Evolutionary conservation across 37 sponge, comb jelly and placozoan genomes (phyloP).

Genomic region (Mnemiopsis leidyi): DNA sequence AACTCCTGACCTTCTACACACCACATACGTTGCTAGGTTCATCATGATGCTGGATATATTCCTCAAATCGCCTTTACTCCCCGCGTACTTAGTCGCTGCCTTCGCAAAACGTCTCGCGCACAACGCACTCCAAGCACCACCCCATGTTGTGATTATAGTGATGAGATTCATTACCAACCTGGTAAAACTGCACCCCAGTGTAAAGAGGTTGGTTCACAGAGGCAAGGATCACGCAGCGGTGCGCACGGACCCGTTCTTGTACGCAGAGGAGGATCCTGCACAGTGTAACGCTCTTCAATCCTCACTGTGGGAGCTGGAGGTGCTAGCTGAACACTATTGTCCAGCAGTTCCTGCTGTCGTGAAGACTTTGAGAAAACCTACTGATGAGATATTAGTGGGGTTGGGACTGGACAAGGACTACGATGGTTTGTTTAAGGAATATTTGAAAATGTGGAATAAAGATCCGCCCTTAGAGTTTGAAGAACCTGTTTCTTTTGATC

Average conservation of each 20-base stretch:
- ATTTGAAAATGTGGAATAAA: slow-evolving; percentile 64
- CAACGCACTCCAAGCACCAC: slow-evolving; percentile 82
- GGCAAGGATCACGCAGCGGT: slow-evolving; percentile 18
- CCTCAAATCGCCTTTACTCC: slow-evolving; percentile 84
- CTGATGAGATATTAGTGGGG: slow-evolving; percentile 66
- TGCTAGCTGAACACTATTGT: slow-evolving; percentile 81
- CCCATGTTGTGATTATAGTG: slow-evolving; percentile 79
- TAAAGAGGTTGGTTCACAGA: slow-evolving; percentile 82
- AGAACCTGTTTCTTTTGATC: slow-evolving; percentile 33
- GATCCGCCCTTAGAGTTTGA: slow-evolving; percentile 39
- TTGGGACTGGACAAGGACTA: slow-evolving; percentile 71
- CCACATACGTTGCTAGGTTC: slow-evolving; percentile 79
- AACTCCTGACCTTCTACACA: slow-evolving; percentile 72
- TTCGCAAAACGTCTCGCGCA: slow-evolving; percentile 86
- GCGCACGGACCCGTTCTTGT: slow-evolving; percentile 73
- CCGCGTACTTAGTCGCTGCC: slow-evolving; percentile 92
- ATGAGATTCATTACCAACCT: slow-evolving; percentile 80
- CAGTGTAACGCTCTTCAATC: slow-evolving; percentile 83
- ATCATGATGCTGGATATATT: slow-evolving; percentile 84
- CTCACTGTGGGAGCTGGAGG: slow-evolving; percentile 95
- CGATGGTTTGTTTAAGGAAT: background rate
- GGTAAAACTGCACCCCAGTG: slow-evolving; percentile 87
- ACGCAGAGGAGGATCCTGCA: slow-evolving; percentile 76
- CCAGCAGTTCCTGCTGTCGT: slow-evolving; percentile 74
- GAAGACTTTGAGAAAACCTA: slow-evolving; percentile 69